These are phyloP conservation scores for Diploptera punctata DNA, from an alignment of 2,888 invertebrate genomes.

Conservation along the genomic window DNA sequence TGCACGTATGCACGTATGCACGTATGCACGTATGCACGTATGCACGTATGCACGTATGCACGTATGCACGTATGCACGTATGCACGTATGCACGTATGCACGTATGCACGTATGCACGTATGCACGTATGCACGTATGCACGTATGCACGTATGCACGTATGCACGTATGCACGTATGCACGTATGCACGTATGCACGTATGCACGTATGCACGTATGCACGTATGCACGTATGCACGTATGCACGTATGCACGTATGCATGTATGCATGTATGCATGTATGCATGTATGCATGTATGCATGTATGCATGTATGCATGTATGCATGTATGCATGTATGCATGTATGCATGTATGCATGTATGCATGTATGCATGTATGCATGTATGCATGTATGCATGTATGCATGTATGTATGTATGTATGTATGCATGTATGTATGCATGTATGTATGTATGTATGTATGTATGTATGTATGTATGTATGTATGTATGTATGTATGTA, in stretches of 20 bases:
- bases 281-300: constrained; percentile 33
- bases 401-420: too few relatives aligned
- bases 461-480: constrained; percentile 33
- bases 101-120: not conserved
- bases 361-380: constrained; percentile 25
- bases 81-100: too few relatives aligned
- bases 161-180: not conserved
- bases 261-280: constrained; percentile 7
- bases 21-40: not conserved
- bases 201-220: not conserved
- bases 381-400: not conserved
- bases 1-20: constrained; percentile 22
- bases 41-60: not conserved
- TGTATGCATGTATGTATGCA: constrained; percentile 22
- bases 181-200: not conserved
- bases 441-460: constrained; percentile 38
- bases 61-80: too few relatives aligned
- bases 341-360: constrained; percentile 35
- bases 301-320: constrained; percentile 31
- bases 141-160: not conserved
- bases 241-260: constrained; percentile 24
- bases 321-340: constrained; percentile 35
- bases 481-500: constrained; percentile 8
- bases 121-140: not conserved
- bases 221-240: not conserved